A percentile compares a stretch with the other conserved stretches of the same genome.
Conservation (phyloP, 2,888 invertebrate genomes). For the Hydraecia micacea region DNA sequence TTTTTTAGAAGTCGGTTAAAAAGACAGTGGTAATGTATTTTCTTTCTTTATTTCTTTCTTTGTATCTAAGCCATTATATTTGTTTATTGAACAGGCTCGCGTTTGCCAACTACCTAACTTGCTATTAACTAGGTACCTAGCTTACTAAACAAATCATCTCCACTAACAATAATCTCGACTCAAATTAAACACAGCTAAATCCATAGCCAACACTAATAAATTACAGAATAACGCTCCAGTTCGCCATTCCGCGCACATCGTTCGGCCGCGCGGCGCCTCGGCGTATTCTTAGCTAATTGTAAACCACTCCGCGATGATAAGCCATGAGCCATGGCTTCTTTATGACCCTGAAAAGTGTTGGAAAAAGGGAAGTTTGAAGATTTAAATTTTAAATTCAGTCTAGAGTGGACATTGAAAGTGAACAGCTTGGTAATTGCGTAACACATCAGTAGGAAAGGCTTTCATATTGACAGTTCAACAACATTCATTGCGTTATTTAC, state of each 20-base stretch:
- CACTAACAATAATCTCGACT: constrained; percentile 1
- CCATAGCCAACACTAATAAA: constrained; percentile 22
- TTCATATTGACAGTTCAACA: no score
- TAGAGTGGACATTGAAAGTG: neutral
- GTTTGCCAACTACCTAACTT: neutral
- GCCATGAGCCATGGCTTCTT: constrained; percentile 35
- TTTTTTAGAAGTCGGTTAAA: no score
- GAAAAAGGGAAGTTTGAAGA: neutral
- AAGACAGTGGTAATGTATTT: no score
- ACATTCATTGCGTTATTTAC: no score
- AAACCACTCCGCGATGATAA: constrained; percentile 66
- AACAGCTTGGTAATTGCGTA: no score
- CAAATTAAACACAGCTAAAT: constrained; percentile 16
- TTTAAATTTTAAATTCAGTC: constrained; percentile 14
- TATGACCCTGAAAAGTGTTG: constrained; percentile 28
- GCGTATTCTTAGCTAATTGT: constrained; percentile 75
- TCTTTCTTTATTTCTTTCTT: no score
- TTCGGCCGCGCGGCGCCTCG: constrained; percentile 42
- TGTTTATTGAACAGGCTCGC: neutral
- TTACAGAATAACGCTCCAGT: constrained; percentile 60
- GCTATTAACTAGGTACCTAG: neutral
- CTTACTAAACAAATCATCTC: neutral
- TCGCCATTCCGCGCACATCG: constrained; percentile 65
- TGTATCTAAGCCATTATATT: neutral
- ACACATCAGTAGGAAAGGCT: no score